Base-by-base conservation (phyloP, 2,797 vertebrate genomes). In the Jordanella pulchra region DNA sequence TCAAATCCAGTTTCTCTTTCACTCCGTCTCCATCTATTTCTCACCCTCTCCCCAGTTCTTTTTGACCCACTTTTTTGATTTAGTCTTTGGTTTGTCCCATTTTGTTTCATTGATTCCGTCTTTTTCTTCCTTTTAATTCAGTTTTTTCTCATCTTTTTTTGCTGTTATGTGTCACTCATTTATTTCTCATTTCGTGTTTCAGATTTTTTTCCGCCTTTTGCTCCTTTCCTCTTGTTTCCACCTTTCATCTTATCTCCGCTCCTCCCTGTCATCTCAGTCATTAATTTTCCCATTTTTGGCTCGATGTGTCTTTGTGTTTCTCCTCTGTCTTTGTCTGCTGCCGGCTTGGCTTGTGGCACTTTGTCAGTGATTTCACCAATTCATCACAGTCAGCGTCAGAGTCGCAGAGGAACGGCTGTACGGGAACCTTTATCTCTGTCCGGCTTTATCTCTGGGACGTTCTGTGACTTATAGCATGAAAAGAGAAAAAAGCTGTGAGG, bases 351-450 rank as follows among this genome's bases (percentile, higher is more conserved):
- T 60, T 69, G 48, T 78, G 67, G 77, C 64, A 23, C 76, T 89
- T 89, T 87, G 88, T 87, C 84, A 77, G 80, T 69, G 81, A 44
- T 82, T 89, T 91, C 75, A 89, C 90, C 86, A 89, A 88, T 90
- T 91, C 78, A 75, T 90, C 83, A 76, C 56, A 68, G 77, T 85
- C 85, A 76, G 76, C 78, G 72, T 51, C 73, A 55, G 76, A 77
- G 74, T 12, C 17, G 32, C 72, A 75, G 72, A 80, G 76, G 55
- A 35, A 42, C 0, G 54, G 21, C 78, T 81, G 65, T 53, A 77
- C 44, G 23, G 35, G 47, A 28, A 45, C 54, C 60, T 13, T 71
- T 72, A 54, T 48, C 72, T 56, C 45, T 2, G 17, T 56, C 73
- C 53, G 28, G 55, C 21, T 66, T 67, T 54, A 42, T 75, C 67